Conservation (phyloP, 2,113 vertebrate species). For the Oncorhynchus keta region DNA sequence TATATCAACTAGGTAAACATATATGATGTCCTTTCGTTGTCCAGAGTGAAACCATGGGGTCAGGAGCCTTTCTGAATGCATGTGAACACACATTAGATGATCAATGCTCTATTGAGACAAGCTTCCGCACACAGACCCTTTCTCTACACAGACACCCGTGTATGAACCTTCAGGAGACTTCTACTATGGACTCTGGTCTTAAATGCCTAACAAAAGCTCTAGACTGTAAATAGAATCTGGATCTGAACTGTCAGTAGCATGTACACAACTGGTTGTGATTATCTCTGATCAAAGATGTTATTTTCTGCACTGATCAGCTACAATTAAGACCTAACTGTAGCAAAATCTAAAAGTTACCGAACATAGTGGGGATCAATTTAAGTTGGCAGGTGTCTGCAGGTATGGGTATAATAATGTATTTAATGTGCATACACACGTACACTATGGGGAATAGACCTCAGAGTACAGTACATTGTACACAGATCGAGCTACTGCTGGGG, state of each 20-base stretch:
- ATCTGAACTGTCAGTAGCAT: background rate
- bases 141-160: background rate
- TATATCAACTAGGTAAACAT: constrained; percentile 52
- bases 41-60: background rate
- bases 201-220: background rate
- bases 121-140: background rate
- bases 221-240: background rate
- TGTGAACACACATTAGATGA: background rate
- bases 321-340: too few relatives aligned
- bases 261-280: background rate
- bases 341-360: background rate
- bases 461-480: constrained; percentile 18
- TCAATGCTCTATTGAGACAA: background rate
- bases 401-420: background rate
- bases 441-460: constrained; percentile 6
- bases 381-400: background rate
- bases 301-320: background rate
- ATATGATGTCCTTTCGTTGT: constrained; percentile 19
- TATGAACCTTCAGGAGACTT: background rate
- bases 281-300: background rate
- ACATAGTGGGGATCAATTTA: too few relatives aligned
- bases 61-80: background rate
- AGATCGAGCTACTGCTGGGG: background rate
- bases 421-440: constrained; percentile 13
- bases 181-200: background rate